Evolutionary conservation across 1,140 invertebrate genomes (phyloP).

Genomic region (Trichonephila clavata): DNA sequence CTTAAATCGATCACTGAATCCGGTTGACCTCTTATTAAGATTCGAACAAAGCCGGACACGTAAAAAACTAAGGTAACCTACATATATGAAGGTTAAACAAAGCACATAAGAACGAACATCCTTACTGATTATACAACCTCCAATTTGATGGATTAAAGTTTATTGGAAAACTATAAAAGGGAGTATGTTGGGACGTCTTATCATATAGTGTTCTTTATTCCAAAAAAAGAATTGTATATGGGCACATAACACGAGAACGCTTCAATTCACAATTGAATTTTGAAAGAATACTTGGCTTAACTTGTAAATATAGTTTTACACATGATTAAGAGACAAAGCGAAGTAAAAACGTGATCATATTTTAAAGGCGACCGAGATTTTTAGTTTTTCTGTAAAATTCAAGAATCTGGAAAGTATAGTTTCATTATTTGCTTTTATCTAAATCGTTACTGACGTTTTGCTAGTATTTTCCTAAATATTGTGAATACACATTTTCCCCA

Average conservation of each 20-base stretch:
- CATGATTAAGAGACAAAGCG: neutral
- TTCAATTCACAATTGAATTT: constrained; percentile 6
- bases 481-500: too few relatives aligned
- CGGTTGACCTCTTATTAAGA: neutral
- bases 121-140: neutral
- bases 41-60: neutral
- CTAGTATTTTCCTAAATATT: too few relatives aligned
- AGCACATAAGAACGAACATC: neutral
- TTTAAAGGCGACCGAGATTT: neutral
- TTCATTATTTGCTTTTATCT: too few relatives aligned
- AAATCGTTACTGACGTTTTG: too few relatives aligned
- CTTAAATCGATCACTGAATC: neutral
- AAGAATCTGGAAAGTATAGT: too few relatives aligned
- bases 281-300: neutral
- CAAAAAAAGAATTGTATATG: neutral
- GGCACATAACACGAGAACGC: neutral
- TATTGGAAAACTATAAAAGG: constrained; percentile 8
- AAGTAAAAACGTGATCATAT: neutral
- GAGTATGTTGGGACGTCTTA: neutral
- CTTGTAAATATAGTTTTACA: neutral
- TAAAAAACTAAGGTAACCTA: neutral
- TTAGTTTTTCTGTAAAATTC: neutral
- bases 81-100: neutral
- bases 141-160: neutral
- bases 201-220: neutral